These are phyloP conservation scores for Atta colombica DNA, from an alignment of 1,140 invertebrate genomes.

Conservation along the genomic window DNA sequence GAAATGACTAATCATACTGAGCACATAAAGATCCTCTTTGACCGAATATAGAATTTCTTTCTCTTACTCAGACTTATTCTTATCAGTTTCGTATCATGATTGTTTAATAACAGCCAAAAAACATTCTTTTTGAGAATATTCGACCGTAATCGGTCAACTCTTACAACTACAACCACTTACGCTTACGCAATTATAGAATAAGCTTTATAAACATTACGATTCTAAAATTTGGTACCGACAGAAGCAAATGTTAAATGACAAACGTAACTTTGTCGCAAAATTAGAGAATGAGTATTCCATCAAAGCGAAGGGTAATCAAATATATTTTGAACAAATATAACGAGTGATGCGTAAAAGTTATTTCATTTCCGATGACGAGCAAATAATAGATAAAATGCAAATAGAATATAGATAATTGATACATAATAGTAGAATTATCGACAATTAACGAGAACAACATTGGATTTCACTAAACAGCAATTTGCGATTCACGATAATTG, in stretches of 20 bases:
- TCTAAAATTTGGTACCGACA: neutral
- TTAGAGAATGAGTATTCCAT: neutral
- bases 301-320: neutral
- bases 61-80: too few relatives aligned
- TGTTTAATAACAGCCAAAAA: too few relatives aligned
- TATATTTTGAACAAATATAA: slow-evolving; percentile 12
- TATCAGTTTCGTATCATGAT: too few relatives aligned
- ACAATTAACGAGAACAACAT: neutral
- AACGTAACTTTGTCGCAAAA: neutral
- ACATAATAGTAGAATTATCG: neutral
- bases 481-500: neutral
- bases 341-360: slow-evolving; percentile 20
- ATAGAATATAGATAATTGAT: neutral
- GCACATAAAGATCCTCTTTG: too few relatives aligned
- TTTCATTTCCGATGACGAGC: neutral
- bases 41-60: too few relatives aligned
- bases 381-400: neutral
- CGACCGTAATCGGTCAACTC: too few relatives aligned
- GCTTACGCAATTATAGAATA: too few relatives aligned
- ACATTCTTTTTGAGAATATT: too few relatives aligned
- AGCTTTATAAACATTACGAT: neutral
- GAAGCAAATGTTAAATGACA: neutral
- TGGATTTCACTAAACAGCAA: slow-evolving; percentile 8
- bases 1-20: too few relatives aligned
- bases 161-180: too few relatives aligned